These are phyloP conservation scores for Microdon myrmicae DNA, from an alignment of 2,888 invertebrate genomes.

Conservation along the genomic window DNA sequence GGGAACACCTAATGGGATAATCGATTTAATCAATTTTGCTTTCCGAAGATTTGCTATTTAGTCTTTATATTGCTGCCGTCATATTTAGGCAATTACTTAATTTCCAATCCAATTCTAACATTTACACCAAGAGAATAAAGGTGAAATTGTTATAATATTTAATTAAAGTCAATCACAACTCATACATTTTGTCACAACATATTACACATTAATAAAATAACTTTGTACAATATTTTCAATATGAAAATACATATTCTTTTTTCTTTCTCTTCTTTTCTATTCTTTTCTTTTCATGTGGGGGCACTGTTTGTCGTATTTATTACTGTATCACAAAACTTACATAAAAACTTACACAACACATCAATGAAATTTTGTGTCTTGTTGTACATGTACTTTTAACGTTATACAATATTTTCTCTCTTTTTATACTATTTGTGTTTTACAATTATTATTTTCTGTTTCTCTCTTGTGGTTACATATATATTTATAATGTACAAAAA, in stretches of 20 bases:
- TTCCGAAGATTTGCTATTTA: too few species aligned
- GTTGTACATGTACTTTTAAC: not conserved
- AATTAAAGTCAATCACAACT: too few species aligned
- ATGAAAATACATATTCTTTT: too few species aligned
- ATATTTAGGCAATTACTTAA: not conserved
- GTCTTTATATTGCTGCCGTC: too few species aligned
- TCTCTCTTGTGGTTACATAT: not conserved
- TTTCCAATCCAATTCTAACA: not conserved
- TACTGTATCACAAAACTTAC: not conserved
- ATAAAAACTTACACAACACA: not conserved
- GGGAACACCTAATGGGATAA: too few species aligned
- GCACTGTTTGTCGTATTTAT: too few species aligned
- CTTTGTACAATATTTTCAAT: too few species aligned
- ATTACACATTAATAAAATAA: too few species aligned
- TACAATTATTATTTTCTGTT: slow-evolving; percentile 10
- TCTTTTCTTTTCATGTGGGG: not conserved
- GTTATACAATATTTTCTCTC: slow-evolving; percentile 41
- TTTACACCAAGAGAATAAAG: not conserved
- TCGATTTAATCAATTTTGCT: too few species aligned
- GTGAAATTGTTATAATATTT: too few species aligned
- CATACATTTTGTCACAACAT: too few species aligned
- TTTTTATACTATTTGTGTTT: slow-evolving; percentile 54
- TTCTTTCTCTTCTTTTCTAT: not conserved
- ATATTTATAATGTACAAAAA: slow-evolving; percentile 4
- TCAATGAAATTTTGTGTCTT: not conserved